These are phyloP conservation scores for Nasua narica DNA, from an alignment of 2,797 vertebrate genomes.

Conservation along the genomic window DNA sequence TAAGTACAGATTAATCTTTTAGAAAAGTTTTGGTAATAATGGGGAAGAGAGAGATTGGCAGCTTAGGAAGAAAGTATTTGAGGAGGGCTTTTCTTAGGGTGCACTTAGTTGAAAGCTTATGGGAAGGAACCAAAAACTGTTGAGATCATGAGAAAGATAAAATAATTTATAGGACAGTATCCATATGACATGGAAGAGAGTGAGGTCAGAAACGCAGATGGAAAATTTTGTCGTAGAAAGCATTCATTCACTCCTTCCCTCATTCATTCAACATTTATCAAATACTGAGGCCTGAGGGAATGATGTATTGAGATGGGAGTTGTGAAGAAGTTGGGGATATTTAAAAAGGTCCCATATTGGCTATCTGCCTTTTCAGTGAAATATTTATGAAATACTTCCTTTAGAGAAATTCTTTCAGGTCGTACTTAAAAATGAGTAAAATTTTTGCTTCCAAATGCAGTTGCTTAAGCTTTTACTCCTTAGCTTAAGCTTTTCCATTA, in stretches of 20 bases:
- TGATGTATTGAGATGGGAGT: background rate
- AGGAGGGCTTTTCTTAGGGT: slow-evolving; percentile 6
- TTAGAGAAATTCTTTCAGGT: background rate
- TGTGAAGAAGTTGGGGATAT: background rate
- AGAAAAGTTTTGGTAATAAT: background rate
- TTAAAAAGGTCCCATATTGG: background rate
- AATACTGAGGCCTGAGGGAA: background rate
- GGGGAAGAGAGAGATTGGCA: background rate
- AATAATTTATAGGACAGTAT: background rate
- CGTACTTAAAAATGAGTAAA: background rate
- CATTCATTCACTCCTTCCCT: background rate
- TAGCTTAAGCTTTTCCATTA: slow-evolving; percentile 21
- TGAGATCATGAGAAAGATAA: background rate
- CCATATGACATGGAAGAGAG: background rate
- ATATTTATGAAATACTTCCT: background rate
- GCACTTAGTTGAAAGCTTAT: background rate
- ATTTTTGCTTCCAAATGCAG: background rate
- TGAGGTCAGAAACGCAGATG: background rate
- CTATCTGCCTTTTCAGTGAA: background rate
- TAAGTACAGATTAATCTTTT: background rate
- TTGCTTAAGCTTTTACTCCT: background rate
- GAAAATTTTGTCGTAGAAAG: background rate
- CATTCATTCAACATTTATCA: background rate
- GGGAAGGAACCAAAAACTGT: background rate
- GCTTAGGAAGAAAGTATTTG: background rate